Percentiles rank a stretch among this genome's conserved stretches.
Evolutionary conservation across 2,113 vertebrate species (phyloP).

Genomic region (Archilochus colubris): DNA sequence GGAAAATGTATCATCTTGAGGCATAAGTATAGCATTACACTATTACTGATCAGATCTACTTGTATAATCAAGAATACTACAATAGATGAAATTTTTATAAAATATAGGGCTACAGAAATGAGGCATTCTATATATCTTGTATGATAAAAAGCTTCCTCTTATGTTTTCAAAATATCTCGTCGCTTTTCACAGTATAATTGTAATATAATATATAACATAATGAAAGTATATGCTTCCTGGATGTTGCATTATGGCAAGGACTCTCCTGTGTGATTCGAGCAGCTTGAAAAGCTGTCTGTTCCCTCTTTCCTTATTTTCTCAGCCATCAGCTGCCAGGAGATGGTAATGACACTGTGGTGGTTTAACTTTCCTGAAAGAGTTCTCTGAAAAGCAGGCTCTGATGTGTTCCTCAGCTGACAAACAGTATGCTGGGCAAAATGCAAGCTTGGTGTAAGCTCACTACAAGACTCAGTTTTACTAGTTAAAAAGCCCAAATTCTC

Average conservation of each 20-base stretch:
- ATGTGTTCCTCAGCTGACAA: neutral
- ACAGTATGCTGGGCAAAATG: neutral
- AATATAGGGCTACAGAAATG: constrained; percentile 54
- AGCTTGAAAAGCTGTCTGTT: neutral
- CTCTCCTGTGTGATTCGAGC: neutral
- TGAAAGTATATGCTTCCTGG: constrained; percentile 53
- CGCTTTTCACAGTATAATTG: constrained; percentile 6
- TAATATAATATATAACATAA: constrained; percentile 30
- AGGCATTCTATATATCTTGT: constrained; percentile 16
- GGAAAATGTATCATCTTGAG: neutral
- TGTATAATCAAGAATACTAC: neutral
- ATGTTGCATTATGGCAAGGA: neutral
- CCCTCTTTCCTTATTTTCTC: neutral
- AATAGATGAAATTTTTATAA: constrained; percentile 20
- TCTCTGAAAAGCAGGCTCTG: neutral
- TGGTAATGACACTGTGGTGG: neutral
- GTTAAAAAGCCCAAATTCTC: neutral
- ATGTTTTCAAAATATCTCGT: constrained; percentile 53
- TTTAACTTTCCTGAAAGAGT: neutral
- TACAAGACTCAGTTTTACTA: neutral
- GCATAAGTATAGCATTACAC: neutral
- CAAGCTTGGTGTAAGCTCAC: neutral
- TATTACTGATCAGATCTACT: neutral
- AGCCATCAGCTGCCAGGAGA: neutral
- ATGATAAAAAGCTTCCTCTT: constrained; percentile 45